Conservation (phyloP, 2,888 invertebrate species). For the Phania funesta region DNA sequence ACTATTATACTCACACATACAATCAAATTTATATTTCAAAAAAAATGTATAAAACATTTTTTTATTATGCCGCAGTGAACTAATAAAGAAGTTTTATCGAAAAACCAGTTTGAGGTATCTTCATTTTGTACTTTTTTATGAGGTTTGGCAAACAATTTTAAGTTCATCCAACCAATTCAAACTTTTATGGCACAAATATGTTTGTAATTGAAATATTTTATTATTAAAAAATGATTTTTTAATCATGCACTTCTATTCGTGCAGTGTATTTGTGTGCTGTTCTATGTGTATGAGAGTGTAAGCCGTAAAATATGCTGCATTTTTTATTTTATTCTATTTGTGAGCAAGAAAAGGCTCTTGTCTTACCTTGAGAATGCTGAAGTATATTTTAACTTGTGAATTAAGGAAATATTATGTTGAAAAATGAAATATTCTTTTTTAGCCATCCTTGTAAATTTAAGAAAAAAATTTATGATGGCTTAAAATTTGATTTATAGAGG, state of each 20-base stretch:
- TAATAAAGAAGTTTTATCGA: neutral
- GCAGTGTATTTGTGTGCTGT: neutral
- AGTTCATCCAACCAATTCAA: neutral
- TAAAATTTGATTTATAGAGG: neutral
- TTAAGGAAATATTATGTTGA: neutral
- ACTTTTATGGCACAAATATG: neutral
- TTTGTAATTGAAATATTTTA: neutral
- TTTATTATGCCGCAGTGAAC: neutral
- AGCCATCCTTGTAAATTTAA: neutral
- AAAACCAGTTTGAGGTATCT: neutral
- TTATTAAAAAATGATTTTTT: constrained; percentile 12
- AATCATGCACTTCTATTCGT: neutral
- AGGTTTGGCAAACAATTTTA: neutral
- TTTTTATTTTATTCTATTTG: neutral
- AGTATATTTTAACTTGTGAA: constrained; percentile 2
- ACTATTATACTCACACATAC: neutral
- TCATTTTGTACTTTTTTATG: neutral
- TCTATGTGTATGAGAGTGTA: neutral
- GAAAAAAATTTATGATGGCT: neutral
- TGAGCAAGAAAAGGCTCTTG: neutral
- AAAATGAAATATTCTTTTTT: neutral
- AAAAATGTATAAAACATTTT: constrained; percentile 13
- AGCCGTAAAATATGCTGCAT: constrained; percentile 9
- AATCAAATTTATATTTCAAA: neutral
- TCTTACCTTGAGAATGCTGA: constrained; percentile 29